Base-by-base conservation (phyloP, 1,140 invertebrate species). In the Scaptomyza montana region DNA sequence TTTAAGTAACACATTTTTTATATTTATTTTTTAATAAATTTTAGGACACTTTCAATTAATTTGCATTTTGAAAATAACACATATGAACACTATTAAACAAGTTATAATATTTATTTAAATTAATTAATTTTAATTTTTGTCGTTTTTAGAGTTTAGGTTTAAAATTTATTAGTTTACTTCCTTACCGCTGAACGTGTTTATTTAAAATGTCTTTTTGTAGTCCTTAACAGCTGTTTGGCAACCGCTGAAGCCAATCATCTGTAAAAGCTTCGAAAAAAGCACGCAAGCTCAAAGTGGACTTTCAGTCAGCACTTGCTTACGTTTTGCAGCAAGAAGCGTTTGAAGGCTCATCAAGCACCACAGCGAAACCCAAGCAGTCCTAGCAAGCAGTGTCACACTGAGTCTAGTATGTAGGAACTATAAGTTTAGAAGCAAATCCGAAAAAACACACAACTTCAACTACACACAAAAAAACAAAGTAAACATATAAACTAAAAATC, bases 171-270 rank as follows among this genome's bases (percentile, higher is more conserved):
- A 51, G 9, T 81, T 77, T 39, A 74, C 77, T 82, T 89, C 86
- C 78, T 80, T 74, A 55, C 67, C 69, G 75, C 68, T 81, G 72
- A 80, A 85, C 85, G 86, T 57, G 78, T 89, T 90, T 55, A 72
- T 89, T 89, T 89, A 47, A 89, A 89, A 89, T 89, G 86, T 76
- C 78, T 51, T 39, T 47, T 39, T 43, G 10, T 41, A 61, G 46
- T 41, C 12, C 33, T 0, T 47, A 80, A 78, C 81, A 86, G 82
- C 78, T 89, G 68, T 65, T 79, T 41, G 41, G n/a, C 8, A 60
- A 74, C 41, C 30, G 54, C 19, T 10, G 36, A 39, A 43, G 60
- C 12, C 8, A 61, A 41, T 9, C 16, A 45, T 3, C n/a, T 9
- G 8, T 0, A 41, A 39, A 75, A 65, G 72, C 71, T 36, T 1